These are phyloP conservation scores for Nycticebus coucang DNA, from an alignment of 2,113 vertebrate species.

Conservation along the genomic window DNA sequence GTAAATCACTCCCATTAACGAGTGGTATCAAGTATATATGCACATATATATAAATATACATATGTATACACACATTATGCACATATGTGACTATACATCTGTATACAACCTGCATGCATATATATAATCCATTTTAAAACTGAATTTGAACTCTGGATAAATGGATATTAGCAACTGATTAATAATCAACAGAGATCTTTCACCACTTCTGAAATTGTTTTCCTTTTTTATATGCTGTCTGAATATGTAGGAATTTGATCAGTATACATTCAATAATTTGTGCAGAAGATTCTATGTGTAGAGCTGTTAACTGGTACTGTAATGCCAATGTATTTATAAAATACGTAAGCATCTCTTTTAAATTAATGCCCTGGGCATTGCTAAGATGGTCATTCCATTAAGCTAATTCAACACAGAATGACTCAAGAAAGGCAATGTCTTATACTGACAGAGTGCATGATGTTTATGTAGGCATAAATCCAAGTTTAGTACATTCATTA, in stretches of 20 bases:
- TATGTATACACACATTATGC: too few species aligned
- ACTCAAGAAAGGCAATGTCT: not conserved
- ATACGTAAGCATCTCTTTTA: not conserved
- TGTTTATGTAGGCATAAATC: not conserved
- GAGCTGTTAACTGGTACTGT: not conserved
- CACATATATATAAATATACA: too few species aligned
- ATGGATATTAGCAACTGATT: not conserved
- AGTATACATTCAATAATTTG: not conserved
- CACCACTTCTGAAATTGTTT: not conserved
- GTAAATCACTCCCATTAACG: not conserved
- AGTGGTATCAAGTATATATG: not conserved
- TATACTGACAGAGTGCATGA: not conserved
- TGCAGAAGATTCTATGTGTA: not conserved
- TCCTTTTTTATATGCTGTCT: not conserved
- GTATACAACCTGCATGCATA: too few species aligned
- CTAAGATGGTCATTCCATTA: not conserved
- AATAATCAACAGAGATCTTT: not conserved
- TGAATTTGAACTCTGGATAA: not conserved
- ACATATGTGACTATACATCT: too few species aligned
- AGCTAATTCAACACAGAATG: not conserved
- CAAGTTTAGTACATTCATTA: not conserved
- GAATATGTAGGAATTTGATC: not conserved
- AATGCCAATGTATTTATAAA: not conserved
- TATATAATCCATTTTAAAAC: not conserved
- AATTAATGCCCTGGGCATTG: not conserved